Conservation (phyloP, 2,113 vertebrate species). For the Andinoacara biseriatus region DNA sequence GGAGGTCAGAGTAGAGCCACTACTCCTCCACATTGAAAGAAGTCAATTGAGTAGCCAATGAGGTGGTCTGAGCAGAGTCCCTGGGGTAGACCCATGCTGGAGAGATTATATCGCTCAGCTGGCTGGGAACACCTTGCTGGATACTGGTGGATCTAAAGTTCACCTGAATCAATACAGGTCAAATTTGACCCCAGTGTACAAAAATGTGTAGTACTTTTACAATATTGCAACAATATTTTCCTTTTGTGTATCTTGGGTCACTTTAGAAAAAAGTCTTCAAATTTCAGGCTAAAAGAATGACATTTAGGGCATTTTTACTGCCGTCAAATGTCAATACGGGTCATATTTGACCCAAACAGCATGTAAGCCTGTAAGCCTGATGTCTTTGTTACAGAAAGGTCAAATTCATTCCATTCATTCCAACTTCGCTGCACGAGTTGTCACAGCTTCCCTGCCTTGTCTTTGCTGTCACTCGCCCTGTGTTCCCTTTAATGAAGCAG, state of each 20-base stretch:
- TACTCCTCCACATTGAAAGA: too few relatives aligned
- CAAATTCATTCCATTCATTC: slow-evolving; percentile 41
- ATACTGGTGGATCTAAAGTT: background rate
- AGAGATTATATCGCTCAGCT: background rate
- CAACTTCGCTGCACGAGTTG: slow-evolving; percentile 66
- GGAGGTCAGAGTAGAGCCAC: too few relatives aligned
- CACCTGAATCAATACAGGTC: rapidly evolving
- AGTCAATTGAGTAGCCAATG: too few relatives aligned
- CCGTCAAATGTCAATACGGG: background rate
- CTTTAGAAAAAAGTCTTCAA: background rate
- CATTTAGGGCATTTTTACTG: background rate
- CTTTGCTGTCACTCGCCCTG: slow-evolving; percentile 61
- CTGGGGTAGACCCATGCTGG: too few relatives aligned
- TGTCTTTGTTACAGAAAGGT: slow-evolving; percentile 51
- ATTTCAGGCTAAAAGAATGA: background rate
- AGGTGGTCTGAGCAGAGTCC: too few relatives aligned
- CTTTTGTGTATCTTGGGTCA: background rate
- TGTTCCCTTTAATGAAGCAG: slow-evolving; percentile 67
- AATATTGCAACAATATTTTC: background rate
- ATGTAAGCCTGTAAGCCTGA: slow-evolving; percentile 13
- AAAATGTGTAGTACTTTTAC: background rate
- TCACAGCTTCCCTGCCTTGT: slow-evolving; percentile 31
- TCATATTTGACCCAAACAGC: background rate
- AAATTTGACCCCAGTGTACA: background rate
- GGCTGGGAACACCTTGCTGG: background rate